These are phyloP conservation scores for Pangasius krempfi DNA, from an alignment of 2,797 vertebrate genomes.

Conservation along the genomic window DNA sequence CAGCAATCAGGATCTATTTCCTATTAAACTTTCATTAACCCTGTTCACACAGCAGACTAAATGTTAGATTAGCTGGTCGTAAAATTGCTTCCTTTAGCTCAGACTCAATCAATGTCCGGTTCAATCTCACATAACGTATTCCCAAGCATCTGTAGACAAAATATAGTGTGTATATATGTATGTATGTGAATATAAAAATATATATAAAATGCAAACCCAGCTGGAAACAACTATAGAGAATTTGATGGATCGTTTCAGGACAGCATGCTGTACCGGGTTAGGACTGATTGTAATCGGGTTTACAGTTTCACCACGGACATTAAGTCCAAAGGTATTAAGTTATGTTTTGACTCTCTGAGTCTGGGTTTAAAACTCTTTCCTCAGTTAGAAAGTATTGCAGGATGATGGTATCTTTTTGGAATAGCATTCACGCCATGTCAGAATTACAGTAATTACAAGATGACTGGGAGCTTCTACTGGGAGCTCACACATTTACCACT, in stretches of 20 bases:
- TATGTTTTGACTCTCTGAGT: not conserved
- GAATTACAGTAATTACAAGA: not conserved
- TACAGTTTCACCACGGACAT: constrained; percentile 20
- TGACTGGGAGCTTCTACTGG: not conserved
- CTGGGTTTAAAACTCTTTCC: not conserved
- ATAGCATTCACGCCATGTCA: not conserved
- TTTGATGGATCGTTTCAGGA: not conserved
- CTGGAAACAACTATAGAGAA: not conserved
- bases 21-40: constrained; percentile 52
- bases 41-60: constrained; percentile 26
- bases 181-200: not conserved
- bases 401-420: not conserved
- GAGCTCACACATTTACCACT: not conserved
- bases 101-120: not conserved
- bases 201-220: not conserved
- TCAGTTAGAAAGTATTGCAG: not conserved
- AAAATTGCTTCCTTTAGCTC: not conserved
- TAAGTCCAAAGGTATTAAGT: constrained; percentile 8
- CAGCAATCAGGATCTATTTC: constrained; percentile 52
- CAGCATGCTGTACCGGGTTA: not conserved
- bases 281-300: constrained; percentile 3
- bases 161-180: not conserved
- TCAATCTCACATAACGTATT: not conserved
- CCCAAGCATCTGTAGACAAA: not conserved
- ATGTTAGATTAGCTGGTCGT: constrained; percentile 11